phyloP scores from a whole-genome alignment of 2,113 vertebrate species.

The Oncorhynchus kisutch region DNA sequence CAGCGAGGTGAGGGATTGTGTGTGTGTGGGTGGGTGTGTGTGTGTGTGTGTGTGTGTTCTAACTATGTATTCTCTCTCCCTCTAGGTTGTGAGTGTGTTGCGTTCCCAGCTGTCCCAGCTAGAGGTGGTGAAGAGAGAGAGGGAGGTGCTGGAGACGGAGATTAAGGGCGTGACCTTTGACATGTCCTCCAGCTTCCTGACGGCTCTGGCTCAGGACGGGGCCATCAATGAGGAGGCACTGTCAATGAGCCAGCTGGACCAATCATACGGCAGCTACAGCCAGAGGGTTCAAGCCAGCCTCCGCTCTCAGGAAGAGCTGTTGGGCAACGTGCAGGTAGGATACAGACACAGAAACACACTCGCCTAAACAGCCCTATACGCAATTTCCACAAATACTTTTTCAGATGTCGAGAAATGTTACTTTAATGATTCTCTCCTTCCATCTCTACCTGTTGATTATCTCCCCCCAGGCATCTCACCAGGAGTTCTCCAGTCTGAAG shows the following conservation, averaged over 20 bases:
- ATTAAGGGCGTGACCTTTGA: conserved; percentile 92
- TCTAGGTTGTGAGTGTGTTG: conserved; percentile 88
- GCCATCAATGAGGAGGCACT: conserved; percentile 93
- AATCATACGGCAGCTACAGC: conserved; percentile 85
- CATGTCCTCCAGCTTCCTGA: conserved; percentile 89
- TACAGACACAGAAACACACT: background rate
- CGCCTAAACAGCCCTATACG: background rate
- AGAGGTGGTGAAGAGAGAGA: conserved; percentile 89
- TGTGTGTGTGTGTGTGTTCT: background rate
- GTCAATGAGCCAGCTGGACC: conserved; percentile 85
- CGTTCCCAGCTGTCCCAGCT: conserved; percentile 81
- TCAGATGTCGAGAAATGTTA: background rate
- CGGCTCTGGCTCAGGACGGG: conserved; percentile 88
- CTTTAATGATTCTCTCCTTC: background rate
- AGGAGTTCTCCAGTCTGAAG: conserved; percentile 95
- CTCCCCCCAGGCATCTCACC: conserved; percentile 80
- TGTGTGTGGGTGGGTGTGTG: too few species aligned
- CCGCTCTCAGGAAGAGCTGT: conserved; percentile 86
- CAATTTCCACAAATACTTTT: background rate
- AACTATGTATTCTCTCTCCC: background rate
- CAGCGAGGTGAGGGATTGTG: conserved; percentile 79
- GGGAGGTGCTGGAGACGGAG: conserved; percentile 88
- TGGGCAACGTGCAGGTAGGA: conserved; percentile 81
- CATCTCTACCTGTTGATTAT: background rate
- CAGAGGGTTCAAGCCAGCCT: conserved; percentile 87